Conservation (phyloP, 2,113 vertebrate species). For the Leucopsar rothschildi region DNA sequence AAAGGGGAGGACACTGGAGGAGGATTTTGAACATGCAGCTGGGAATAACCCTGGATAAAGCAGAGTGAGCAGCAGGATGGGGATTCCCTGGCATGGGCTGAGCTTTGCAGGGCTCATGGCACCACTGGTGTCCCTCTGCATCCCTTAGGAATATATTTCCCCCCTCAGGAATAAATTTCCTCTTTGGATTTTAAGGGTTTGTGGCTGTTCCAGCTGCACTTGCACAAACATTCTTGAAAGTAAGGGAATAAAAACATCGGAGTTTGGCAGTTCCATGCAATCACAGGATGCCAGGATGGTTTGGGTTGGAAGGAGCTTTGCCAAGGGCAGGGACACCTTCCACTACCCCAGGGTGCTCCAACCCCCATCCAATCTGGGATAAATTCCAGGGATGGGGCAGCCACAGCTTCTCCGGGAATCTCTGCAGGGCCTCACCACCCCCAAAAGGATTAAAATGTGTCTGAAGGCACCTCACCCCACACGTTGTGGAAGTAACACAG, state of each 20-base stretch:
- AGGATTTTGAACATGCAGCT: background rate
- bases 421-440: no score
- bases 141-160: background rate
- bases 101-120: background rate
- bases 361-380: background rate
- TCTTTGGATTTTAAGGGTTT: background rate
- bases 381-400: background rate
- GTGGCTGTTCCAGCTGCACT: background rate
- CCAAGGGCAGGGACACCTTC: background rate
- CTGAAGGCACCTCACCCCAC: constrained; percentile 74
- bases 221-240: background rate
- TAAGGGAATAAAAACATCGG: background rate
- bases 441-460: fast-evolving
- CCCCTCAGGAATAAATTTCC: background rate
- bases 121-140: background rate
- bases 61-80: background rate
- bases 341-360: background rate
- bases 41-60: background rate
- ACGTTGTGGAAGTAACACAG: constrained; percentile 80
- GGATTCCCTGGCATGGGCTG: background rate
- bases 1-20: background rate
- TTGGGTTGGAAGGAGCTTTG: background rate
- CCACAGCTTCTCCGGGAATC: background rate
- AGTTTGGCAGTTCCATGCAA: background rate
- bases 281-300: background rate